Base-by-base conservation (phyloP, 1,140 invertebrate genomes). In the Drosophila pectinifera region DNA sequence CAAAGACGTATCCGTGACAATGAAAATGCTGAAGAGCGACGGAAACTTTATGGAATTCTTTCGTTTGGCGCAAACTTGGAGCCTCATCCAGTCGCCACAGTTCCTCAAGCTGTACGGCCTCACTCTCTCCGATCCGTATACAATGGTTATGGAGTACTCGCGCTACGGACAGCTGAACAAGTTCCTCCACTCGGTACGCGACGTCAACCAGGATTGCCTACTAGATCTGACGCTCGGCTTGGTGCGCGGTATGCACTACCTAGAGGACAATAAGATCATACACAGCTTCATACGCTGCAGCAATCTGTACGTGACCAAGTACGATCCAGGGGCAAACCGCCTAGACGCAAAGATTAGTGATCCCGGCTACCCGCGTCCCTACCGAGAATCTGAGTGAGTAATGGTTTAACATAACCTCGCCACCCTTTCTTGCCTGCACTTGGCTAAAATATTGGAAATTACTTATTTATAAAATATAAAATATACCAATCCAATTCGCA, bases 271-370 rank as follows among this genome's bases (percentile, higher is more conserved):
- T 72, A 94, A 95, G 31, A 94, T 97, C 34, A 94, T 96, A 45
- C 97, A 98, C 93, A 97, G 96, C n/a, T 95, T 95, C 68, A 96
- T 98, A 58, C 93, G 97, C 45, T 98, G 97, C 92, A 93, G 95
- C n/a, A 97, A 97, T 88, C 90, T 98, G 39, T 93, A 97, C 64
- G 95, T 98, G 11, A 94, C 88, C 31, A 91, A 91, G 64, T 92
- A 94, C 57, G 91, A 93, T 20, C 95, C 96, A 73, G 94, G 94
- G 20, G 94, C 94, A 41, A 95, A 94, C 68, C 93, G 94, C 36
- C 95, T 98, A 57, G 93, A 94, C 45, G 95, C 97, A 1, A 97
- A 97, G 93, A 93, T 98, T 14, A 93, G 95, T 10, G 97, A 98
- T 93, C 96, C 96, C 10, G 96, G 96, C 69, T 93, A 97, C 84